Percentiles rank a stretch among this genome's conserved stretches.
phyloP scores from a whole-genome alignment of 2,888 invertebrate species.

The Apamea sordens region DNA sequence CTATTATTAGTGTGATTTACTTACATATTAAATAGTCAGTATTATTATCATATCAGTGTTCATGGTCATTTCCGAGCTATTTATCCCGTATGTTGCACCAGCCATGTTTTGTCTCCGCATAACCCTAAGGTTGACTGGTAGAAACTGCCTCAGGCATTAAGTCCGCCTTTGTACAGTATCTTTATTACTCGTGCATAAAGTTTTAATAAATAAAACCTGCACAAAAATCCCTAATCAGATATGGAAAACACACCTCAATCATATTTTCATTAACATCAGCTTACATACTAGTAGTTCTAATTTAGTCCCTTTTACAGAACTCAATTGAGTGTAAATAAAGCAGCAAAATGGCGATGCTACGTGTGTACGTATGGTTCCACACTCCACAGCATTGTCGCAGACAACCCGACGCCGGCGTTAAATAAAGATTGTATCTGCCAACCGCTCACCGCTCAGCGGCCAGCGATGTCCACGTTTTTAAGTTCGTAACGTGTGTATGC shows the following conservation, averaged over 20 bases:
- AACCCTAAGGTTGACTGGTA: too few relatives aligned
- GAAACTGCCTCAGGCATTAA: too few relatives aligned
- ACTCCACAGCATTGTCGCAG: conserved; percentile 62
- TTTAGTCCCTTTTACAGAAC: conserved; percentile 5
- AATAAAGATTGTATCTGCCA: conserved; percentile 67
- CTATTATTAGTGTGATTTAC: too few relatives aligned
- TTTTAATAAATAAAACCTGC: not conserved
- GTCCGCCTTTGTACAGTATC: too few relatives aligned
- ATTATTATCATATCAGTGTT: too few relatives aligned
- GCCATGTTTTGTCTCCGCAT: too few relatives aligned
- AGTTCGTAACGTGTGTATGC: conserved; percentile 49
- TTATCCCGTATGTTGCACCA: too few relatives aligned
- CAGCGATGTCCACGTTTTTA: conserved; percentile 40
- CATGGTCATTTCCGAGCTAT: too few relatives aligned
- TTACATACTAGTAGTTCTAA: not conserved
- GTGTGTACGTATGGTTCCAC: conserved; percentile 44
- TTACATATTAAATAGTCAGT: too few relatives aligned
- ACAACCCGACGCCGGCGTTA: conserved; percentile 65
- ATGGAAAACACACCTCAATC: not conserved
- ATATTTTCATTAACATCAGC: not conserved
- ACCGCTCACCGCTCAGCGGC: conserved; percentile 30
- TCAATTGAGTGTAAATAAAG: conserved; percentile 40
- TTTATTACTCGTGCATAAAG: too few relatives aligned
- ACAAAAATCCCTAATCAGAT: not conserved
- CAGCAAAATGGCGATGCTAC: conserved; percentile 24